Evolutionary conservation across 2,113 vertebrate species (phyloP).

Genomic region (Oryzias curvinotus): DNA sequence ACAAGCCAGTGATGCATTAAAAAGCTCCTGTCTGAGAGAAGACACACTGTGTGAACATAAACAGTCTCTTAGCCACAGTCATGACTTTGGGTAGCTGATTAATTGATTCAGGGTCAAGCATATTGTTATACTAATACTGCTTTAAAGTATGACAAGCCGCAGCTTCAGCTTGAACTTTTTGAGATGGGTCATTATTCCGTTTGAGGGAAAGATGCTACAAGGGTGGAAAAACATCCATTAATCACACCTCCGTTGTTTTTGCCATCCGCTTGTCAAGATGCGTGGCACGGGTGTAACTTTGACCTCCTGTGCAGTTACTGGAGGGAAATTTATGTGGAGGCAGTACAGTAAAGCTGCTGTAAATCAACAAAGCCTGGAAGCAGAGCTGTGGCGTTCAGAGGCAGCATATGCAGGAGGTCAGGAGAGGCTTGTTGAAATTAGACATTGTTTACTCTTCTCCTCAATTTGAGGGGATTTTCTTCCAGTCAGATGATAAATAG

Average conservation of each 20-base stretch:
- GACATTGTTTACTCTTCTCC: not conserved
- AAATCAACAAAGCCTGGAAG: constrained; percentile 35
- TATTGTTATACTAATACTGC: constrained; percentile 35
- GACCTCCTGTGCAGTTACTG: constrained; percentile 44
- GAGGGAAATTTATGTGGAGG: constrained; percentile 44
- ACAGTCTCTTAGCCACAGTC: constrained; percentile 6
- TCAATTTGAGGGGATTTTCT: too few relatives aligned
- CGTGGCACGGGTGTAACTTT: constrained; percentile 52
- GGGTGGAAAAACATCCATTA: constrained; percentile 61
- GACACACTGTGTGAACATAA: constrained; percentile 7
- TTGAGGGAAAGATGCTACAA: constrained; percentile 52
- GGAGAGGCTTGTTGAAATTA: not conserved
- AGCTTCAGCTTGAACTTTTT: constrained; percentile 22
- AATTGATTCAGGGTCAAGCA: constrained; percentile 22
- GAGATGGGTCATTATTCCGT: constrained; percentile 52
- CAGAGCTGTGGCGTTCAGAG: constrained; percentile 19
- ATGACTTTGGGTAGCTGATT: constrained; percentile 33
- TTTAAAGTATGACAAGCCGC: constrained; percentile 39
- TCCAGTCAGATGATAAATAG: too few relatives aligned
- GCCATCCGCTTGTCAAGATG: constrained; percentile 48
- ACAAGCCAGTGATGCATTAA: constrained; percentile 9
- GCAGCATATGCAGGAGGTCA: constrained; percentile 36
- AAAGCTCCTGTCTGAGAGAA: constrained; percentile 8
- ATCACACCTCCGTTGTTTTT: constrained; percentile 62
- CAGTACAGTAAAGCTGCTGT: constrained; percentile 14